phyloP scores from a whole-genome alignment of 2,797 vertebrate species.

The Xenopus petersii region DNA sequence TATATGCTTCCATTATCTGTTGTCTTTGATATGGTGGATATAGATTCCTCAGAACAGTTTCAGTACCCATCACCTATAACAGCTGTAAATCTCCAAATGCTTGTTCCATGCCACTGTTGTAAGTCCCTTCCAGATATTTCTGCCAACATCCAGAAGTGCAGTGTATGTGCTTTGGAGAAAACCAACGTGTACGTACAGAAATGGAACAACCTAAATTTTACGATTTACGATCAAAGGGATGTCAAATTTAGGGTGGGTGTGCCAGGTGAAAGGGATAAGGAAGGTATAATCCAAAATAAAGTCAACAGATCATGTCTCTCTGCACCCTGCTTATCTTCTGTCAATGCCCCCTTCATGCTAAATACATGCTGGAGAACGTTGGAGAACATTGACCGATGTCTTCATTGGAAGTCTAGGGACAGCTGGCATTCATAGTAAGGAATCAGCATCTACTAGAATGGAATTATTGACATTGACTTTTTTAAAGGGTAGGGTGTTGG shows the following conservation, averaged over 20 bases:
- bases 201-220: background rate
- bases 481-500: background rate
- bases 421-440: background rate
- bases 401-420: background rate
- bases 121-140: background rate
- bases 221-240: background rate
- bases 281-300: background rate
- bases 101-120: background rate
- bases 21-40: slow-evolving; percentile 38
- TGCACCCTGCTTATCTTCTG: background rate
- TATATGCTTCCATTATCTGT: slow-evolving; percentile 18
- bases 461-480: slow-evolving; percentile 19
- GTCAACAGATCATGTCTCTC: background rate
- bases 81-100: slow-evolving; percentile 4
- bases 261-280: background rate
- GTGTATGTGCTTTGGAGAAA: background rate
- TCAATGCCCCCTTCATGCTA: background rate
- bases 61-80: slow-evolving; percentile 2
- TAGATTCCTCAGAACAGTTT: slow-evolving; percentile 10
- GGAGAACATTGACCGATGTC: background rate
- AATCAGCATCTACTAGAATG: slow-evolving; percentile 23
- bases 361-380: slow-evolving; percentile 3
- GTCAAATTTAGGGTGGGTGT: background rate
- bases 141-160: slow-evolving; percentile 10
- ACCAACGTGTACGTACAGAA: slow-evolving; percentile 9